Conservation (phyloP, 2,797 vertebrate species). For the Tadarida brasiliensis region DNA sequence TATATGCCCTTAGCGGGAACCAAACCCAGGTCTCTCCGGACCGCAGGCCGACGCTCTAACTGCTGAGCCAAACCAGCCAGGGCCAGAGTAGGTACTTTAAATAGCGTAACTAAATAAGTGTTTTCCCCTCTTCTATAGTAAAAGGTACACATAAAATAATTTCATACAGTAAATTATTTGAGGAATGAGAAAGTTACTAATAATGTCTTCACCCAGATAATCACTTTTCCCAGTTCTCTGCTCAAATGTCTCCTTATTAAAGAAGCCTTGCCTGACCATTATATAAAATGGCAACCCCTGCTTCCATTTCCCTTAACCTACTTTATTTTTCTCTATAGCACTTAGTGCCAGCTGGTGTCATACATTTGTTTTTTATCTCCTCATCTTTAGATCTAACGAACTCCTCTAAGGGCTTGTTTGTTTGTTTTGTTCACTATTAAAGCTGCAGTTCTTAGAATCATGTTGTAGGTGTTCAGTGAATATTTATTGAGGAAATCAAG, state of each 20-base stretch:
- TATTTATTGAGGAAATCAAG: slow-evolving; percentile 18
- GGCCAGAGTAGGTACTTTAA: background rate
- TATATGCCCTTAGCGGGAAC: no score
- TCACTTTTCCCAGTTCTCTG: background rate
- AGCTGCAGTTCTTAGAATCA: background rate
- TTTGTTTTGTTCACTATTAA: slow-evolving; percentile 5
- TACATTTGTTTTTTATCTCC: background rate
- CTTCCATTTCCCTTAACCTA: background rate
- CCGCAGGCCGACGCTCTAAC: no score
- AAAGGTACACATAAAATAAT: slow-evolving; percentile 23
- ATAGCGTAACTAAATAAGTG: background rate
- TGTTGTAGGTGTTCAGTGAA: background rate
- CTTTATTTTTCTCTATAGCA: slow-evolving; percentile 51
- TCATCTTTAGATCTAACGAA: background rate
- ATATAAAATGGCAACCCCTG: background rate
- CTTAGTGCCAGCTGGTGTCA: background rate
- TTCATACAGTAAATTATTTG: slow-evolving; percentile 36
- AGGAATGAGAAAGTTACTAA: slow-evolving; percentile 4
- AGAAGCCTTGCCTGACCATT: background rate
- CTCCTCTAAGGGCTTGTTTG: background rate
- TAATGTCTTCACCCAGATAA: slow-evolving; percentile 8
- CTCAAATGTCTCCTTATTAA: background rate
- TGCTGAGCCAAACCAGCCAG: no score
- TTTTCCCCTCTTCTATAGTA: background rate
- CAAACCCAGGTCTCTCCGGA: no score